phyloP scores from a whole-genome alignment of 2,797 vertebrate species.

The Tapirus indicus region DNA sequence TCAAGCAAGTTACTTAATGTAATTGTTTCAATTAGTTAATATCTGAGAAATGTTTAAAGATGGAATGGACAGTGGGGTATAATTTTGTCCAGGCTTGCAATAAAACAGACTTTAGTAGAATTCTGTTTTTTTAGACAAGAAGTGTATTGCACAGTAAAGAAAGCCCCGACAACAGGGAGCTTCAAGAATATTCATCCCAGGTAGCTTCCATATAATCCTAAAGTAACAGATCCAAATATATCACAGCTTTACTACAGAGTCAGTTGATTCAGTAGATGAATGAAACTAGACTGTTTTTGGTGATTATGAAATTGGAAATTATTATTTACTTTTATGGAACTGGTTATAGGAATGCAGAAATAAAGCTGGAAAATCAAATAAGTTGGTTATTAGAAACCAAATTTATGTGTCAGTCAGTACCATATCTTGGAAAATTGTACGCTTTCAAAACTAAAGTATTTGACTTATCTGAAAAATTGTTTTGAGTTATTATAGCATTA shows the following conservation, averaged over 20 bases:
- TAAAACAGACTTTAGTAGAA: background rate
- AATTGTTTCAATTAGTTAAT: slow-evolving; percentile 20
- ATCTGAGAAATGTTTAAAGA: background rate
- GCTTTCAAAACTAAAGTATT: slow-evolving; percentile 9
- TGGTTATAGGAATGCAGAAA: background rate
- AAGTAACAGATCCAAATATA: background rate
- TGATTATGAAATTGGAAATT: background rate
- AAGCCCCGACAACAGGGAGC: background rate
- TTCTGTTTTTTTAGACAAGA: background rate
- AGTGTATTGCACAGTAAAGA: background rate
- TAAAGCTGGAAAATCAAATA: background rate
- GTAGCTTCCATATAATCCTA: background rate
- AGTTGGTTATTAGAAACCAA: background rate
- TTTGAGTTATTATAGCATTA: background rate
- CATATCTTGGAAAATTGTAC: background rate
- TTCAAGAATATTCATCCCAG: background rate
- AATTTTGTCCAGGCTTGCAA: background rate
- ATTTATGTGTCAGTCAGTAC: background rate
- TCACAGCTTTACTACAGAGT: background rate
- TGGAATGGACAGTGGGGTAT: background rate
- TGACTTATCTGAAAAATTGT: background rate
- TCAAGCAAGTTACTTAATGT: slow-evolving; percentile 19
- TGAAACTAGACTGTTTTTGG: background rate
- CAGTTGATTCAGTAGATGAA: background rate
- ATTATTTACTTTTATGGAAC: background rate